phyloP scores from a whole-genome alignment of 2,113 vertebrate species.

The Pavo muticus region DNA sequence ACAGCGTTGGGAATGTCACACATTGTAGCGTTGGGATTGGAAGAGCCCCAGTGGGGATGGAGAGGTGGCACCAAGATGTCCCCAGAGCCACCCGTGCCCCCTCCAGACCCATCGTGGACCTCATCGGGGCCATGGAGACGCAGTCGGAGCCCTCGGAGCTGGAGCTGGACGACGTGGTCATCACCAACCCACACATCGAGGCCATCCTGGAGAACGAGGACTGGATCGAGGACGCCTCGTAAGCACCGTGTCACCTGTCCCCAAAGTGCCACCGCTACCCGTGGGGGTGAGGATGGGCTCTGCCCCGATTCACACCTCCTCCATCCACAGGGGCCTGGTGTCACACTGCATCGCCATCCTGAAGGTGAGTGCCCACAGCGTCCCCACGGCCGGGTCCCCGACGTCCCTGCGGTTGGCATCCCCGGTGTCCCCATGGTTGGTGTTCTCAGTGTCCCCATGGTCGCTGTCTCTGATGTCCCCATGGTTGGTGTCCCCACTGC shows the following conservation, averaged over 20 bases:
- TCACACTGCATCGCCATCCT: conserved; percentile 94
- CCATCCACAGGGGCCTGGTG: conserved; percentile 85
- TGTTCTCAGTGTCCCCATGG: too few species aligned
- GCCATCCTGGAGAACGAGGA: conserved; percentile 94
- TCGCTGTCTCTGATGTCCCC: too few species aligned
- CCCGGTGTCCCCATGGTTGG: too few species aligned
- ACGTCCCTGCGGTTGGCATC: too few species aligned
- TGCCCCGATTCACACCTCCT: background rate
- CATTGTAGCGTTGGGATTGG: background rate
- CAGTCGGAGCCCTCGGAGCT: conserved; percentile 92
- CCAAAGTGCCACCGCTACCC: background rate
- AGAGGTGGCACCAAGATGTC: background rate
- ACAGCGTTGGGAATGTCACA: background rate
- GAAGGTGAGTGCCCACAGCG: conserved; percentile 80
- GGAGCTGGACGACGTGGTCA: conserved; percentile 92
- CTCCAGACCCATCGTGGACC: conserved; percentile 88
- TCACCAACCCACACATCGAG: conserved; percentile 94
- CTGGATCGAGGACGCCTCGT: conserved; percentile 96
- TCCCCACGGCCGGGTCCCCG: too few species aligned
- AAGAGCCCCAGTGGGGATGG: too few species aligned
- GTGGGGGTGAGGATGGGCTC: too few species aligned
- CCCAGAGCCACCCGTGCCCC: background rate
- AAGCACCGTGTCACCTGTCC: conserved; percentile 20
- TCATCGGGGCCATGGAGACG: conserved; percentile 92
- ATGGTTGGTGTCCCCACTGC: too few species aligned